Conservation (phyloP, 2,113 vertebrate species). For the Amia ocellicauda region DNA sequence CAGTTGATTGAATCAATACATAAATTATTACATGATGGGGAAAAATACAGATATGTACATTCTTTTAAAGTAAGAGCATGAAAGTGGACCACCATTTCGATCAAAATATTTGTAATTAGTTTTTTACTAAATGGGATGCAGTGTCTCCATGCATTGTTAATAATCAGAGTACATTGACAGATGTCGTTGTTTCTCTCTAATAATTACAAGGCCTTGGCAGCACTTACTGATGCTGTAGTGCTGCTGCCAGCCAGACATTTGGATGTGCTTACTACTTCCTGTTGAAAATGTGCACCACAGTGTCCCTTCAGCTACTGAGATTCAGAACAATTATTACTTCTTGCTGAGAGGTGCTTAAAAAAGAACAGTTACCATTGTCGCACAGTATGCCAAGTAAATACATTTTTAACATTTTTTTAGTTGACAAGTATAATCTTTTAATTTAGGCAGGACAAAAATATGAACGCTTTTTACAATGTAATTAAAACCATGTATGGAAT, state of each 20-base stretch:
- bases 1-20: no score
- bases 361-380: neutral
- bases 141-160: neutral
- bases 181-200: neutral
- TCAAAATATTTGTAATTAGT: no score
- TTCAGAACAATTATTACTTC: neutral
- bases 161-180: constrained; percentile 5
- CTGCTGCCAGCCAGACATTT: constrained; percentile 5
- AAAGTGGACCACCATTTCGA: no score
- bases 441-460: neutral
- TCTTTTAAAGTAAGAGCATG: no score
- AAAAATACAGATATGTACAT: no score
- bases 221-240: neutral
- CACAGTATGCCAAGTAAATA: constrained; percentile 3
- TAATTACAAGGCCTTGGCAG: constrained; percentile 11
- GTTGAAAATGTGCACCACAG: neutral
- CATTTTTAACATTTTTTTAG: neutral
- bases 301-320: neutral
- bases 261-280: neutral
- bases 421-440: neutral
- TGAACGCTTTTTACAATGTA: neutral
- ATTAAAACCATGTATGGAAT: no score
- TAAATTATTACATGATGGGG: no score
- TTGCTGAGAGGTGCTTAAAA: neutral
- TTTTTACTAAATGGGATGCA: no score